These are phyloP conservation scores for Melozone crissalis DNA, from an alignment of 2,113 vertebrate genomes.

Conservation along the genomic window DNA sequence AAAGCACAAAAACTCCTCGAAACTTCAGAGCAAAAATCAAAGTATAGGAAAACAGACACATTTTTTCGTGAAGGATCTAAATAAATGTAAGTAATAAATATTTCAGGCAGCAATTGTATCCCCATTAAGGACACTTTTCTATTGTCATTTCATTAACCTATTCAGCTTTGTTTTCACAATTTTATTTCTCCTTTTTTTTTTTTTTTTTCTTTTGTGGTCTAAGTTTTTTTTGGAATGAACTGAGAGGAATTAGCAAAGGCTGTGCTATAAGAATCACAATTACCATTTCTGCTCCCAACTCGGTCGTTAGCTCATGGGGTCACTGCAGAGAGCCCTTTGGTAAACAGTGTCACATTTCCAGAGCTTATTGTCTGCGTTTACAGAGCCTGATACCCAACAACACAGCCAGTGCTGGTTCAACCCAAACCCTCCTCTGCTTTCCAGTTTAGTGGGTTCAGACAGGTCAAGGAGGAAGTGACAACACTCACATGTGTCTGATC, in stretches of 20 bases:
- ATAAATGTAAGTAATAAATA: slow-evolving; percentile 44
- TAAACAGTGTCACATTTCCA: neutral
- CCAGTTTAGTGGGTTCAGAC: neutral
- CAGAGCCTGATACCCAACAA: neutral
- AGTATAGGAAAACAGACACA: slow-evolving; percentile 39
- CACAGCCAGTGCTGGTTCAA: neutral
- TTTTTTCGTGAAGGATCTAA: slow-evolving; percentile 45
- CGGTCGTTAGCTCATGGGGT: slow-evolving; percentile 38
- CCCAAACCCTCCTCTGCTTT: neutral
- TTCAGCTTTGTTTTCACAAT: neutral
- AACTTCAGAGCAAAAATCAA: slow-evolving; percentile 55
- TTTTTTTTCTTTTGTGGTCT: neutral
- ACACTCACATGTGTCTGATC: neutral
- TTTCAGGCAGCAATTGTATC: slow-evolving; percentile 58
- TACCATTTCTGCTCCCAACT: slow-evolving; percentile 1
- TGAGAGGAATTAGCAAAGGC: slow-evolving; percentile 17
- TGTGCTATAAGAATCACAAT: slow-evolving; percentile 47
- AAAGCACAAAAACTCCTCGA: slow-evolving; percentile 62
- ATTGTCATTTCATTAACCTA: slow-evolving; percentile 51
- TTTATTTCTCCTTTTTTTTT: neutral
- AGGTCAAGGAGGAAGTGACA: neutral
- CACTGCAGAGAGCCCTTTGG: slow-evolving; percentile 28
- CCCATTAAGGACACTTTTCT: slow-evolving; percentile 50
- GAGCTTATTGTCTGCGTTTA: slow-evolving; percentile 19
- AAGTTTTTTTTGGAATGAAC: neutral